A percentile compares a stretch with the other conserved stretches of the same genome.
Conservation (phyloP, 2,797 vertebrate genomes). For the Carapus acus region DNA sequence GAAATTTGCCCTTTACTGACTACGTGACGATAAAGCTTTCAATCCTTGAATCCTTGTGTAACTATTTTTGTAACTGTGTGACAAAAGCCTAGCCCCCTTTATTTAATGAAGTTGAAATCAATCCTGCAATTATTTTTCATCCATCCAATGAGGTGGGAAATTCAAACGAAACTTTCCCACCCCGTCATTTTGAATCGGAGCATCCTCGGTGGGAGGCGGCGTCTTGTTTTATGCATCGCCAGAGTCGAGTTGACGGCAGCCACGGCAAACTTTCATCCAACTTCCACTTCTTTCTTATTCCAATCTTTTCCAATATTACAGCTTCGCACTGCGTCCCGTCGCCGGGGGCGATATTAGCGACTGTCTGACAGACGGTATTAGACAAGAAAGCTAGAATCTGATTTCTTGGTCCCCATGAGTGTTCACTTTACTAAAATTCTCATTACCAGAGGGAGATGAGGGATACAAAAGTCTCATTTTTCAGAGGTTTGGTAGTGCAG, state of each 20-base stretch:
- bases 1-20: too few species aligned
- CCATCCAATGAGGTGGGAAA: too few species aligned
- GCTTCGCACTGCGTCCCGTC: conserved; percentile 34
- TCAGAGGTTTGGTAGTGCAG: conserved; percentile 49
- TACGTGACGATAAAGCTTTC: too few species aligned
- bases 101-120: too few species aligned
- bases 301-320: conserved; percentile 55
- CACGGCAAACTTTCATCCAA: conserved; percentile 51
- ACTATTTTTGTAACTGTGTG: too few species aligned
- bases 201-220: conserved; percentile 9
- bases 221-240: conserved; percentile 47
- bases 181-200: conserved; percentile 21
- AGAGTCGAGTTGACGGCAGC: conserved; percentile 33
- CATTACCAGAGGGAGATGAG: conserved; percentile 58
- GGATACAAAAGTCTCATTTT: conserved; percentile 58
- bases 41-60: too few species aligned
- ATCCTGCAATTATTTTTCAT: too few species aligned
- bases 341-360: conserved; percentile 58
- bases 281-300: conserved; percentile 43
- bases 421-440: conserved; percentile 64
- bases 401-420: conserved; percentile 56
- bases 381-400: conserved; percentile 63
- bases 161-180: conserved; percentile 18
- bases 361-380: conserved; percentile 61
- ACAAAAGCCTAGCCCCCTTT: too few species aligned